Evolutionary conservation across 2,797 vertebrate genomes (phyloP).

Genomic region (Gephyroberyx darwinii): DNA sequence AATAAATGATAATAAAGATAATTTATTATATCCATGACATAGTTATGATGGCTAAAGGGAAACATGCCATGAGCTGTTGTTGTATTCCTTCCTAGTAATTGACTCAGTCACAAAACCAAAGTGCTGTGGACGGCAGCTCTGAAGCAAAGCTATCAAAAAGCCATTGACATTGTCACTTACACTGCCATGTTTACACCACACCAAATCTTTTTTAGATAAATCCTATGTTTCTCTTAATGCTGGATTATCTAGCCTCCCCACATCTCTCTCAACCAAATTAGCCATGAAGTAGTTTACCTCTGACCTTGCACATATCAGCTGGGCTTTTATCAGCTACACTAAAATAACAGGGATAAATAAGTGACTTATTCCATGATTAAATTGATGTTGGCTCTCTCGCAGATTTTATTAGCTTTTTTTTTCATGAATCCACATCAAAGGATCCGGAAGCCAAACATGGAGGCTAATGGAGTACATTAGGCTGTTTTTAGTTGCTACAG

Average conservation of each 20-base stretch:
- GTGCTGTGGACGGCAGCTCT: not conserved
- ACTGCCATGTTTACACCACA: conserved; percentile 29
- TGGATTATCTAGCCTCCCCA: not conserved
- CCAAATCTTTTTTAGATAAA: conserved; percentile 61
- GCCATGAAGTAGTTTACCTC: conserved; percentile 40
- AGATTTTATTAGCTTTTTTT: conserved; percentile 52
- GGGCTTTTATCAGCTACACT: conserved; percentile 49
- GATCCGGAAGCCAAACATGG: conserved; percentile 36
- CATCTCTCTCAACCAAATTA: conserved; percentile 34
- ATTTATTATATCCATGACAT: not conserved
- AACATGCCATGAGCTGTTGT: not conserved
- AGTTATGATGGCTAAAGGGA: not conserved
- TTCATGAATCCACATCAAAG: conserved; percentile 42
- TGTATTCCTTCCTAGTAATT: not conserved
- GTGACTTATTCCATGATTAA: conserved; percentile 66
- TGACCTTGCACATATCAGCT: conserved; percentile 52
- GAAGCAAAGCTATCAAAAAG: conserved; percentile 26
- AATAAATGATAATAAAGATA: not conserved
- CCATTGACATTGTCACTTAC: conserved; percentile 48
- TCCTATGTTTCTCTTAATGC: not conserved
- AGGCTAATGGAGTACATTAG: conserved; percentile 1
- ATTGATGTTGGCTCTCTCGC: conserved; percentile 30
- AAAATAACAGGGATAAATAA: conserved; percentile 64
- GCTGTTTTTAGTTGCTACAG: not conserved
- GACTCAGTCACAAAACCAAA: not conserved